Conservation (phyloP, 2,113 vertebrate genomes). For the Climacteris rufus region DNA sequence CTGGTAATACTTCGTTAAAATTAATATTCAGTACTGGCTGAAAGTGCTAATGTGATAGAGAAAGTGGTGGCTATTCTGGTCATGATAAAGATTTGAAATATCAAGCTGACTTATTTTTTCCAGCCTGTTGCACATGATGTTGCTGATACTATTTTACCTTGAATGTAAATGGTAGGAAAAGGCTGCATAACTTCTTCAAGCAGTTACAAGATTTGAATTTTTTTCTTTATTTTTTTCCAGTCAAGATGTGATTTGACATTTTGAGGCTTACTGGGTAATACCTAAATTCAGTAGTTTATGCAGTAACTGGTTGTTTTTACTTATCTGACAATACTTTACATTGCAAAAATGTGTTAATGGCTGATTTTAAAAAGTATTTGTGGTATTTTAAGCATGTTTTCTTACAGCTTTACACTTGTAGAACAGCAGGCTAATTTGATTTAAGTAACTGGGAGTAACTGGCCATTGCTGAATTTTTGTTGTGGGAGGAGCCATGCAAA, state of each 20-base stretch:
- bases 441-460: background rate
- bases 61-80: slow-evolving; percentile 48
- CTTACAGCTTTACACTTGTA: slow-evolving; percentile 10
- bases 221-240: background rate
- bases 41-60: slow-evolving; percentile 38
- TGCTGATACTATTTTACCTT: slow-evolving; percentile 53
- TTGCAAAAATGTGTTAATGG: slow-evolving; percentile 19
- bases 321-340: background rate
- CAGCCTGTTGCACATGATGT: slow-evolving; percentile 10
- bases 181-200: background rate
- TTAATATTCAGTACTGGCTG: slow-evolving; percentile 42
- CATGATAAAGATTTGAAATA: slow-evolving; percentile 10
- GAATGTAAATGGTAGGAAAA: slow-evolving; percentile 37
- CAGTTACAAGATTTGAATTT: background rate
- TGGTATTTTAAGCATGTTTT: background rate
- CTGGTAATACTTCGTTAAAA: slow-evolving; percentile 51
- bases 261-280: slow-evolving; percentile 30
- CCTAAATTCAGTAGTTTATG: slow-evolving; percentile 47
- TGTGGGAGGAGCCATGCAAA: background rate
- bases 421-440: background rate
- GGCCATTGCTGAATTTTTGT: background rate
- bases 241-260: slow-evolving; percentile 18
- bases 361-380: background rate
- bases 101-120: slow-evolving; percentile 55
- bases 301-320: slow-evolving; percentile 44